Conservation (phyloP, 2,113 vertebrate genomes). For the Mormyrus lacerda region DNA sequence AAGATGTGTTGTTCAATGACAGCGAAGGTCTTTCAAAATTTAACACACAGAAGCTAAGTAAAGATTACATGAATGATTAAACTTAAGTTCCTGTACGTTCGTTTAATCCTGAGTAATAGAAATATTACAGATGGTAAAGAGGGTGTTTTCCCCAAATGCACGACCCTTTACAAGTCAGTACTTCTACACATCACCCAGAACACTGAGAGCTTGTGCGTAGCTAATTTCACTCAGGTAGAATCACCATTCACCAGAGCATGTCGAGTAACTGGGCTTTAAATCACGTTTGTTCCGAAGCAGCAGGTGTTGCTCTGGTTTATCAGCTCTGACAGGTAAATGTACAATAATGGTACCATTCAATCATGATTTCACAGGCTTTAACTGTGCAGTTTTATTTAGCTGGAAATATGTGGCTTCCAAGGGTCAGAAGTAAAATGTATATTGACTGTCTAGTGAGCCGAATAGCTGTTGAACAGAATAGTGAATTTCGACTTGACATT, state of each 20-base stretch:
- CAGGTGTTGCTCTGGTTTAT: neutral
- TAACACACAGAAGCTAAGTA: neutral
- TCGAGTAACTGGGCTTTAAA: neutral
- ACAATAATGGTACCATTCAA: neutral
- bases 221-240: neutral
- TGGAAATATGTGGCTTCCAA: neutral
- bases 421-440: conserved; percentile 10
- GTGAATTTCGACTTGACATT: conserved; percentile 15
- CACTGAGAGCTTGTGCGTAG: neutral
- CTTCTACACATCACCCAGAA: neutral
- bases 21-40: neutral
- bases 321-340: conserved; percentile 5
- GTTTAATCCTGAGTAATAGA: neutral
- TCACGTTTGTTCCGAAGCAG: neutral
- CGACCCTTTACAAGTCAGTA: neutral
- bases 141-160: neutral
- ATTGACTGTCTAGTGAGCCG: neutral
- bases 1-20: neutral
- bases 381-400: neutral
- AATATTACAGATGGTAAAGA: neutral
- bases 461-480: neutral
- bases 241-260: neutral
- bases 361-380: neutral
- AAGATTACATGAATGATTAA: neutral
- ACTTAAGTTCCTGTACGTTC: neutral